phyloP scores from a whole-genome alignment of 2,888 invertebrate genomes.

The Sarcophaga carnaria region DNA sequence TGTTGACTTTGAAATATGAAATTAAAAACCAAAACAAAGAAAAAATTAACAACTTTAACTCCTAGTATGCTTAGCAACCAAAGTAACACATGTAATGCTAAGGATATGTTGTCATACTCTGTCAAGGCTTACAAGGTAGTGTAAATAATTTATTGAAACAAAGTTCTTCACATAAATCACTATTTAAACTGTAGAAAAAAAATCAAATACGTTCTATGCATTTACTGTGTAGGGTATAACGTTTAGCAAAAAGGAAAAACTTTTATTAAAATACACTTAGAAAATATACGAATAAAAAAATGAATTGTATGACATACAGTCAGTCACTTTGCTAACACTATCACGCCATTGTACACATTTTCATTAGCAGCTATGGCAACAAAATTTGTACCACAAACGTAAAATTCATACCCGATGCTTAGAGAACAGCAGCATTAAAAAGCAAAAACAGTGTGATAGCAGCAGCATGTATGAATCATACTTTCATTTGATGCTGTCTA shows the following conservation, averaged over 20 bases:
- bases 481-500: conserved; percentile 45
- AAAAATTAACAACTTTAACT: too few species aligned
- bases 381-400: conserved; percentile 9
- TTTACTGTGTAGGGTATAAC: too few species aligned
- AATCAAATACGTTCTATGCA: too few species aligned
- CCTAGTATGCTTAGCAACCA: too few species aligned
- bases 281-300: neutral
- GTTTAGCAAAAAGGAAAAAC: neutral
- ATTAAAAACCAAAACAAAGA: neutral
- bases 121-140: too few species aligned
- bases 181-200: too few species aligned
- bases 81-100: too few species aligned
- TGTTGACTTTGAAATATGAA: neutral
- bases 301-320: conserved; percentile 1
- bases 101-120: too few species aligned
- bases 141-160: too few species aligned
- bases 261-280: neutral
- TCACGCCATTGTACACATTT: neutral
- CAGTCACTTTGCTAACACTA: neutral
- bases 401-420: neutral
- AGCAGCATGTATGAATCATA: conserved; percentile 56
- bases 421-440: neutral
- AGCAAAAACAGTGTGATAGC: neutral
- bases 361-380: conserved; percentile 12
- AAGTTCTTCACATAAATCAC: too few species aligned